A percentile compares a stretch with the other conserved stretches of the same genome.
These are phyloP conservation scores for Portevinia maculata DNA, from an alignment of 2,888 invertebrate genomes.

Conservation along the genomic window DNA sequence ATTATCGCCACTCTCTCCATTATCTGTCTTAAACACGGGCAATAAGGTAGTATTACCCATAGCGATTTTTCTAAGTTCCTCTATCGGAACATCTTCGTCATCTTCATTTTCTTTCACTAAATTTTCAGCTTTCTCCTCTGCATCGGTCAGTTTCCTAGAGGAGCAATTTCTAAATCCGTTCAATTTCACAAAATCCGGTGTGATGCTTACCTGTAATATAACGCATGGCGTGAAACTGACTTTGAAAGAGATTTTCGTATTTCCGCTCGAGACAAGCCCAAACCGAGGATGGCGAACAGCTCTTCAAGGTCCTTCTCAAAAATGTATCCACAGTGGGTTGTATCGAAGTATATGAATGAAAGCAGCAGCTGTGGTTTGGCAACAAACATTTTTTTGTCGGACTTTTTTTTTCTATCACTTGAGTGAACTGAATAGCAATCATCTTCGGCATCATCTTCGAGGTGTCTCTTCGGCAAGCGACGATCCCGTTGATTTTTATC, in stretches of 20 bases:
- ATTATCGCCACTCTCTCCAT: conserved; percentile 75
- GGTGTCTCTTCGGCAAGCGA: conserved; percentile 74
- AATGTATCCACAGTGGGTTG: conserved; percentile 94
- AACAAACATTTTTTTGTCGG: conserved; percentile 77
- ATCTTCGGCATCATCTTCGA: conserved; percentile 78
- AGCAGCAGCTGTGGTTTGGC: conserved; percentile 92
- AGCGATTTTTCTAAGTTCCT: conserved; percentile 75
- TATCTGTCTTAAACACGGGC: conserved; percentile 85
- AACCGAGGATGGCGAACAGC: conserved; percentile 92
- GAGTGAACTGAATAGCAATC: conserved; percentile 76
- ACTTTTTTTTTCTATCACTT: conserved; percentile 76
- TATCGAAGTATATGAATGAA: conserved; percentile 96
- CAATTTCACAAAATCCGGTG: not conserved
- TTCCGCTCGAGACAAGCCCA: conserved; percentile 95
- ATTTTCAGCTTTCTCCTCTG: conserved; percentile 84
- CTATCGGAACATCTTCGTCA: conserved; percentile 79
- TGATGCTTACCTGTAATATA: conserved; percentile 87
- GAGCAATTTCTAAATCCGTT: not conserved
- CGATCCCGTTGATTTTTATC: conserved; percentile 78
- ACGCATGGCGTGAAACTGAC: conserved; percentile 90
- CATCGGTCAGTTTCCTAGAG: conserved; percentile 86
- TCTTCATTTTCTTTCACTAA: conserved; percentile 78
- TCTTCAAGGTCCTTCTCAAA: conserved; percentile 96
- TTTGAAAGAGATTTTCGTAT: conserved; percentile 91
- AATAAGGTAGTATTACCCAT: conserved; percentile 78